These are phyloP conservation scores for Cavia porcellus DNA, from an alignment of 2,113 vertebrate species.

Conservation along the genomic window DNA sequence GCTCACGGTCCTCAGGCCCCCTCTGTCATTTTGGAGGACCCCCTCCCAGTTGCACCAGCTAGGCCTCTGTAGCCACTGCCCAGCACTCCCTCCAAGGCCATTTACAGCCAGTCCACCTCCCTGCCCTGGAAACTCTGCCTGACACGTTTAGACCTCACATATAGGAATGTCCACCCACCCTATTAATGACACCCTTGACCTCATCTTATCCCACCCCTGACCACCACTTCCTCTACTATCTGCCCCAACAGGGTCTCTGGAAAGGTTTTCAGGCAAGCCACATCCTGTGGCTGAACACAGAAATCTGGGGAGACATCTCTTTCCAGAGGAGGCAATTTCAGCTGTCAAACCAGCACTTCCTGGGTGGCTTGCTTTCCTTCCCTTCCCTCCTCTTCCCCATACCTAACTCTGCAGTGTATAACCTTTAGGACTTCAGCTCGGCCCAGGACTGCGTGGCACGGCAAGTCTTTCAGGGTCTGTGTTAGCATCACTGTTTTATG, in stretches of 20 bases:
- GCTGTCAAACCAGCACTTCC: neutral
- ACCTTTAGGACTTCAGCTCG: neutral
- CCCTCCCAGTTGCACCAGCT: neutral
- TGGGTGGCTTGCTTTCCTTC: neutral
- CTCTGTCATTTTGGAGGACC: neutral
- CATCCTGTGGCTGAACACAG: slow-evolving; percentile 52
- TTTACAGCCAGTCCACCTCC: neutral
- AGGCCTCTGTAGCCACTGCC: neutral
- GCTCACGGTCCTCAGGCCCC: neutral
- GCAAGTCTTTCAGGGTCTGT: neutral
- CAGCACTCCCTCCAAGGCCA: neutral
- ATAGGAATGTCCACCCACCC: neutral
- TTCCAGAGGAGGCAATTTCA: slow-evolving; percentile 34
- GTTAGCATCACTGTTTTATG: rapidly evolving
- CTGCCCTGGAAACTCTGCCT: neutral
- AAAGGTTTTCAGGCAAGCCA: slow-evolving; percentile 43
- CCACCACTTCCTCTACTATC: neutral
- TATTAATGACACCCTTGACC: neutral
- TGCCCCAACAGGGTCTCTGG: neutral
- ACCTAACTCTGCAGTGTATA: neutral
- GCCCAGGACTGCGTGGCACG: rapidly evolving
- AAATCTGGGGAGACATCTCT: neutral
- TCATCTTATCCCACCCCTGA: neutral
- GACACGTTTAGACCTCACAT: neutral
- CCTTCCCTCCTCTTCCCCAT: neutral